Percentiles rank a stretch among this genome's conserved stretches.
phyloP scores from a whole-genome alignment of 2,888 invertebrate genomes.

The Athalia cordata region DNA sequence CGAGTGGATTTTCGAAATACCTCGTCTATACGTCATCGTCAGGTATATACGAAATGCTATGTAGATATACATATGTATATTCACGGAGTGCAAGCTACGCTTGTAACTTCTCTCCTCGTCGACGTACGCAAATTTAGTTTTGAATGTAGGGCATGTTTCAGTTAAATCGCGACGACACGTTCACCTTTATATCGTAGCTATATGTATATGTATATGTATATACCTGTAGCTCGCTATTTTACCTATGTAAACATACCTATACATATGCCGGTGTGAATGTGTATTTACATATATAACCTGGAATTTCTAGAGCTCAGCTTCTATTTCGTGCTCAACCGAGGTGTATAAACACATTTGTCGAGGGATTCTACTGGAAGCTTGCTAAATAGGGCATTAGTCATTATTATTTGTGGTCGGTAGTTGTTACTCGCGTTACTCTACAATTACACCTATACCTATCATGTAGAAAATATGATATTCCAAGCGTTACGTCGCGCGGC shows the following conservation, averaged over 20 bases:
- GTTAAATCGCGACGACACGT: background rate
- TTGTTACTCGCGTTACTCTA: background rate
- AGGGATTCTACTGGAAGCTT: slow-evolving; percentile 3
- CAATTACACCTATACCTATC: background rate
- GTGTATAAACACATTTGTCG: slow-evolving; percentile 40
- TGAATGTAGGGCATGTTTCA: slow-evolving; percentile 14
- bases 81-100: background rate
- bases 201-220: too few relatives aligned
- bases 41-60: background rate
- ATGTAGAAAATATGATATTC: background rate
- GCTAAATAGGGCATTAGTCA: slow-evolving; percentile 28
- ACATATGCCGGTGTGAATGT: background rate
- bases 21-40: too few relatives aligned
- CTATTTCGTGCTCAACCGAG: slow-evolving; percentile 18
- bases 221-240: background rate
- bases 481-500: background rate
- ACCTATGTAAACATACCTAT: background rate
- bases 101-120: too few relatives aligned
- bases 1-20: too few relatives aligned
- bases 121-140: background rate
- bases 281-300: background rate
- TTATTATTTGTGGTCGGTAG: slow-evolving; percentile 18
- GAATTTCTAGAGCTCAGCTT: background rate
- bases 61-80: background rate
- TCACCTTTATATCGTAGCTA: background rate